A percentile compares a stretch with the other conserved stretches of the same genome.
These are phyloP conservation scores for Lamellibrachia columna DNA, from an alignment of 2,888 invertebrate species.

Conservation along the genomic window DNA sequence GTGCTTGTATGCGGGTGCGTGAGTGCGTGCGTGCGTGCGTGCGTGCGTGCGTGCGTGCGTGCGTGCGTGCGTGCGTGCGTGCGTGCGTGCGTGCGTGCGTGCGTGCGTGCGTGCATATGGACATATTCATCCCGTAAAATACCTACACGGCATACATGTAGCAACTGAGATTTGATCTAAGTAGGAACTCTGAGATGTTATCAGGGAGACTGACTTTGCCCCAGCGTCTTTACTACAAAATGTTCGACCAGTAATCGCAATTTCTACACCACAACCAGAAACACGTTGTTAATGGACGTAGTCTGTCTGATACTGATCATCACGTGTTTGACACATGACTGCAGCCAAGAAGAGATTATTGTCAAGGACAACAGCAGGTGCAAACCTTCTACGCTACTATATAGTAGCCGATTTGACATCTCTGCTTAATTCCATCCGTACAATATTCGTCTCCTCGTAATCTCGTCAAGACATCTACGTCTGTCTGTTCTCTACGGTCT, in stretches of 20 bases:
- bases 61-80: no score
- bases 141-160: neutral
- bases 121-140: neutral
- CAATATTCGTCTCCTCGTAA: neutral
- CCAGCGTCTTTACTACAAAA: neutral
- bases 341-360: neutral
- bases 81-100: no score
- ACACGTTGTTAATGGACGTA: neutral
- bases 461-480: neutral
- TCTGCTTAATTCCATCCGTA: neutral
- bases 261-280: neutral
- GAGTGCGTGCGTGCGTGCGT: no score
- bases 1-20: no score
- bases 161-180: neutral
- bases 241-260: neutral
- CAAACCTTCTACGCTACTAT: no score
- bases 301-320: neutral
- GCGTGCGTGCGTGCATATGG: neutral
- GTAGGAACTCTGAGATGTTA: neutral
- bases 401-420: no score
- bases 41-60: no score
- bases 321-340: neutral
- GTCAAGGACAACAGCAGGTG: neutral
- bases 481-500: neutral
- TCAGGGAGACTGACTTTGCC: neutral